These are phyloP conservation scores for Neosalanx taihuensis DNA, from an alignment of 2,797 vertebrate species.

Conservation along the genomic window DNA sequence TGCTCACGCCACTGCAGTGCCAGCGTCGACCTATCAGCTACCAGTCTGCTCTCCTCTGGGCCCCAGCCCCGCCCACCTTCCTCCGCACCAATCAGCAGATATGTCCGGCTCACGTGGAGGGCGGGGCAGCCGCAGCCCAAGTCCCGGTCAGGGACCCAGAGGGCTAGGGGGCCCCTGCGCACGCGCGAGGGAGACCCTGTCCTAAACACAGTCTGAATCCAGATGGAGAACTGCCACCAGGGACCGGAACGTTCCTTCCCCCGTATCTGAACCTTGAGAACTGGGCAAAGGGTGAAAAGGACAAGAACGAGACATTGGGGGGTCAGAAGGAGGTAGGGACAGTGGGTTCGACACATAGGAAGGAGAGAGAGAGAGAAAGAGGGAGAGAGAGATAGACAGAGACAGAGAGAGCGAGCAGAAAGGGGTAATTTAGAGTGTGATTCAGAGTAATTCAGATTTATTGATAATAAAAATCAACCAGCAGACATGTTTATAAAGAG, in stretches of 20 bases:
- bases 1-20: slow-evolving; percentile 87
- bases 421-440: background rate
- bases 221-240: slow-evolving; percentile 85
- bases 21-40: slow-evolving; percentile 81
- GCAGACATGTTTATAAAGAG: background rate
- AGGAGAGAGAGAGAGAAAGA: background rate
- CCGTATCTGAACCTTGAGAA: slow-evolving; percentile 81
- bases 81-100: slow-evolving; percentile 79
- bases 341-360: slow-evolving; percentile 7
- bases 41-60: slow-evolving; percentile 76
- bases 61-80: slow-evolving; percentile 70
- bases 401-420: background rate
- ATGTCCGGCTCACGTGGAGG: slow-evolving; percentile 75
- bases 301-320: background rate
- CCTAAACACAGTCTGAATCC: slow-evolving; percentile 79
- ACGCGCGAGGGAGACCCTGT: slow-evolving; percentile 64
- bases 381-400: too few species aligned
- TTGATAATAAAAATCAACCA: background rate
- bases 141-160: slow-evolving; percentile 85
- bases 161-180: slow-evolving; percentile 73
- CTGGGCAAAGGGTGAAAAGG: slow-evolving; percentile 51
- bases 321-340: background rate
- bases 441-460: background rate
- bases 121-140: slow-evolving; percentile 81
- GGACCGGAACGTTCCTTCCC: slow-evolving; percentile 76